phyloP scores from a whole-genome alignment of 2,797 vertebrate genomes.

The Chelonia mydas region DNA sequence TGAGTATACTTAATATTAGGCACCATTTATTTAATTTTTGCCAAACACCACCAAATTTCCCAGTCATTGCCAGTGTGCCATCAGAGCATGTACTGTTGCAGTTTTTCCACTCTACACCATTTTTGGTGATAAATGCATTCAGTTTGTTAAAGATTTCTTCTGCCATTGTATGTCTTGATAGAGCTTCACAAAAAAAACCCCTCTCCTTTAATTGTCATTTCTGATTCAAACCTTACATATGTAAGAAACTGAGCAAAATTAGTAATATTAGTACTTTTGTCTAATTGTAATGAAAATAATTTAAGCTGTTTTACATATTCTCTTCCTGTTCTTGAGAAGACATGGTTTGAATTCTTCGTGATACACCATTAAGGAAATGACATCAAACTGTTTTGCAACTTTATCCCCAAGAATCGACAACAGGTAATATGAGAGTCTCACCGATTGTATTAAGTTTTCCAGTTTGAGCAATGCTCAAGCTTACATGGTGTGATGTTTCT shows the following conservation, averaged over 20 bases:
- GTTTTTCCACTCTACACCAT: not conserved
- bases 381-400: not conserved
- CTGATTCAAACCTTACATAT: not conserved
- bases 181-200: not conserved
- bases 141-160: not conserved
- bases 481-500: not conserved
- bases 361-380: not conserved
- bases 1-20: not conserved
- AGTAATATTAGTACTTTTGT: not conserved
- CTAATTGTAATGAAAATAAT: not conserved
- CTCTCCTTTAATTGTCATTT: not conserved
- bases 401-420: not conserved
- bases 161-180: not conserved
- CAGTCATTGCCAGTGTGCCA: not conserved
- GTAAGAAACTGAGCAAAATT: not conserved
- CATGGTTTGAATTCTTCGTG: not conserved
- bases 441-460: not conserved
- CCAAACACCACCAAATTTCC: not conserved
- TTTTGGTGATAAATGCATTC: not conserved
- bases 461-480: not conserved
- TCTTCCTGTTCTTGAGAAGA: not conserved
- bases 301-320: not conserved
- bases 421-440: not conserved
- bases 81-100: not conserved
- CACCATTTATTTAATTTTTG: not conserved